Evolutionary conservation across 2,888 invertebrate genomes (phyloP).

Genomic region (Agrochola litura): DNA sequence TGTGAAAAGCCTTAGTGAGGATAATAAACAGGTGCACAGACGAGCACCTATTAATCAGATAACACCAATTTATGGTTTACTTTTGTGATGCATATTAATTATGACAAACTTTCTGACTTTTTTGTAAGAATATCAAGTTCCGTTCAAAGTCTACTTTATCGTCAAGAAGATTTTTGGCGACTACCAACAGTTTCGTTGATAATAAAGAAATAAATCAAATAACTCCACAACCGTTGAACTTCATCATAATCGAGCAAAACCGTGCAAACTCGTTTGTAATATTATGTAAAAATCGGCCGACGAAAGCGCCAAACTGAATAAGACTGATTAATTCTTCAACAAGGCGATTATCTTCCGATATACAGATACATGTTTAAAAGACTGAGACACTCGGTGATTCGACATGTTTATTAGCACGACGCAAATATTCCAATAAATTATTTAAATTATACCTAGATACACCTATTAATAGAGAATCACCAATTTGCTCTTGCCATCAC

Average conservation of each 20-base stretch:
- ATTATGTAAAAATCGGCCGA: slow-evolving; percentile 52
- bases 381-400: slow-evolving; percentile 58
- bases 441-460: slow-evolving; percentile 75
- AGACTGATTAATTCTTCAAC: slow-evolving; percentile 73
- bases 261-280: slow-evolving; percentile 52
- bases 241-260: slow-evolving; percentile 39
- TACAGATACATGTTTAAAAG: slow-evolving; percentile 69
- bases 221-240: slow-evolving; percentile 36
- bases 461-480: slow-evolving; percentile 72
- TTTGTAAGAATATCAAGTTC: neutral
- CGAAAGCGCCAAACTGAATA: slow-evolving; percentile 61
- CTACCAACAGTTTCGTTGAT: slow-evolving; percentile 11
- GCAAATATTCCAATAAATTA: slow-evolving; percentile 79
- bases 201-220: slow-evolving; percentile 47
- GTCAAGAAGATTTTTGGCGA: neutral
- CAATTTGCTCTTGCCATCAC: slow-evolving; percentile 53
- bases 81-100: neutral
- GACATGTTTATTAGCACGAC: slow-evolving; percentile 81
- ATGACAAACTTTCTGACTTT: neutral
- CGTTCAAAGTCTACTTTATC: neutral
- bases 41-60: neutral
- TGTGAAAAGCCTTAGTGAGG: neutral
- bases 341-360: slow-evolving; percentile 74
- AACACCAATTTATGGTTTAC: neutral
- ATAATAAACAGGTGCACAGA: neutral